Percentiles rank a stretch among this genome's conserved stretches.
phyloP scores from a whole-genome alignment of 2,797 vertebrate species.

The Crax fasciolata region DNA sequence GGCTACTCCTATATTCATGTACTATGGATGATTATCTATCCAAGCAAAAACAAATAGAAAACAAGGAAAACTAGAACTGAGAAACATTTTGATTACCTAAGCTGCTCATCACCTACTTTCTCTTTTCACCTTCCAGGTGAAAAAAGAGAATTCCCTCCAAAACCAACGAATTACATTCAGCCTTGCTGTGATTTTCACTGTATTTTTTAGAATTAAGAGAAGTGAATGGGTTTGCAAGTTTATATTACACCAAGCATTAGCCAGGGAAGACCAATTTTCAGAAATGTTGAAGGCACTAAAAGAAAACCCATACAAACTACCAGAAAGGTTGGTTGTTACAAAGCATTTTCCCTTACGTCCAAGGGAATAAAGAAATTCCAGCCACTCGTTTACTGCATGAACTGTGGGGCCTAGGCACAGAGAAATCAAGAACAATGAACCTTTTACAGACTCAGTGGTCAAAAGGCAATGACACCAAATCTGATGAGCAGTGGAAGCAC shows the following conservation, averaged over 20 bases:
- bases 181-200: background rate
- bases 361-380: background rate
- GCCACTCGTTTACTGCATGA: background rate
- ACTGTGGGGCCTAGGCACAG: background rate
- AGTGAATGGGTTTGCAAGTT: background rate
- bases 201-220: background rate
- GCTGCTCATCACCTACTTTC: background rate
- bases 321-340: background rate
- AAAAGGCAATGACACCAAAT: background rate
- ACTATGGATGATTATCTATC: background rate
- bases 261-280: background rate
- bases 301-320: background rate
- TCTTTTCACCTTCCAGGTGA: background rate
- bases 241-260: background rate
- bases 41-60: constrained; percentile 16
- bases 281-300: background rate
- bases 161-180: background rate
- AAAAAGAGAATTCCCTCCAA: background rate
- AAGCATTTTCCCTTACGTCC: background rate
- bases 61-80: constrained; percentile 4
- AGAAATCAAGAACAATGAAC: constrained; percentile 2
- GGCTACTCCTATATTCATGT: background rate
- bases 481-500: background rate
- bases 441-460: background rate
- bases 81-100: background rate